phyloP scores from a whole-genome alignment of 2,888 invertebrate species.

The Steinernema scapterisci region DNA sequence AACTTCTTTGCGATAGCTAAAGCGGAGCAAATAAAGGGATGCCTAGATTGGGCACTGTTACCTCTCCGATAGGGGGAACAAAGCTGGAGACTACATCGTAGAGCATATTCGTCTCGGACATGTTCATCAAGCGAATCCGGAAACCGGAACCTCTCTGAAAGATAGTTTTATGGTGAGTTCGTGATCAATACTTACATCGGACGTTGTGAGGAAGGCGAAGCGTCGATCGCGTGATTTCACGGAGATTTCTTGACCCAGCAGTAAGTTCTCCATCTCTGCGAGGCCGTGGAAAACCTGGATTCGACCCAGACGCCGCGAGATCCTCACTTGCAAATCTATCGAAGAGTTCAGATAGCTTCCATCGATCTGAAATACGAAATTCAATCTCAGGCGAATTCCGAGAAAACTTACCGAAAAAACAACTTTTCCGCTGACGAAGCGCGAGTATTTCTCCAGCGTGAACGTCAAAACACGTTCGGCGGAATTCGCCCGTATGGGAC shows the following conservation, averaged over 20 bases:
- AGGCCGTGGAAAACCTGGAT: no score
- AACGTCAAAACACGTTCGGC: no score
- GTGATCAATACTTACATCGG: neutral
- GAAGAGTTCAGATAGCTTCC: no score
- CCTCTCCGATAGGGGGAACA: neutral
- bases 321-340: no score
- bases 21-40: neutral
- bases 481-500: no score
- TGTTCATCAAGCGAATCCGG: neutral
- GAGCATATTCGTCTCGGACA: neutral
- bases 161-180: neutral
- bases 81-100: neutral
- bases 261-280: no score
- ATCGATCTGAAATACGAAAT: no score
- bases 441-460: no score
- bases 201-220: neutral
- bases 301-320: no score
- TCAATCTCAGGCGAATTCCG: no score
- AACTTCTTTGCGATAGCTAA: neutral
- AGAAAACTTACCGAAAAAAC: no score
- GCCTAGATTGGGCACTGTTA: neutral
- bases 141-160: neutral
- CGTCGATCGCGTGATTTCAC: conserved; percentile 4
- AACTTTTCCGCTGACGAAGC: no score
- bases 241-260: neutral